Conservation (phyloP, 2,888 invertebrate genomes). For the Ormyrus nitidulus region DNA sequence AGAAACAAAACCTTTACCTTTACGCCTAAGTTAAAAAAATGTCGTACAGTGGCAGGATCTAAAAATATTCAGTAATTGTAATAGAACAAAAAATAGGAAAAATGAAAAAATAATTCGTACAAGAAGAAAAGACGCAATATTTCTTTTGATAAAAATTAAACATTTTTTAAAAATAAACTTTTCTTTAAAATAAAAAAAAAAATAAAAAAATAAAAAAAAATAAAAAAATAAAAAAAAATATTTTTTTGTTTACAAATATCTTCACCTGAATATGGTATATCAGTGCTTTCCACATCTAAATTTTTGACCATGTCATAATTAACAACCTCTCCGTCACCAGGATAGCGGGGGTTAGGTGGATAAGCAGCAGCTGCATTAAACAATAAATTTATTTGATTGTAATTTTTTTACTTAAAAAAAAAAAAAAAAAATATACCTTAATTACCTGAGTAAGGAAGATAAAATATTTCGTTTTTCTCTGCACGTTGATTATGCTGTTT, state of each 20-base stretch:
- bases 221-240: neutral
- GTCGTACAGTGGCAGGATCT: constrained; percentile 81
- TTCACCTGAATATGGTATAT: constrained; percentile 79
- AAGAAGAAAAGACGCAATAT: neutral
- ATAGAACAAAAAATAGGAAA: constrained; percentile 56
- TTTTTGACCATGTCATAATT: constrained; percentile 69
- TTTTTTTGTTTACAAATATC: constrained; percentile 25
- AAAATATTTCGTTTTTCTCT: constrained; percentile 53
- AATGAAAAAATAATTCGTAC: neutral
- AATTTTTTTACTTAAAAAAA: neutral
- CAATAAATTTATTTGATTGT: constrained; percentile 7
- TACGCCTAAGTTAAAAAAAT: constrained; percentile 83
- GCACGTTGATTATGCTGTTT: constrained; percentile 43
- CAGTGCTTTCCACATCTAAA: constrained; percentile 77
- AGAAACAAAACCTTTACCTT: constrained; percentile 70
- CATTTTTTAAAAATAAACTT: neutral
- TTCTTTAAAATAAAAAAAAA: neutral
- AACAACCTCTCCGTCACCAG: constrained; percentile 50
- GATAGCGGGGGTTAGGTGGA: constrained; percentile 25
- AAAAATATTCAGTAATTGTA: constrained; percentile 65
- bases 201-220: neutral
- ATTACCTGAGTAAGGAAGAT: constrained; percentile 51
- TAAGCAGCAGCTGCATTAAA: constrained; percentile 39
- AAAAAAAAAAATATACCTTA: neutral
- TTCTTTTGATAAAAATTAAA: no score